Evolutionary conservation across 1,140 invertebrate species (phyloP), one percentile per base, ranked within the genome.

Genomic region (Zelostemma sp.): DNA sequence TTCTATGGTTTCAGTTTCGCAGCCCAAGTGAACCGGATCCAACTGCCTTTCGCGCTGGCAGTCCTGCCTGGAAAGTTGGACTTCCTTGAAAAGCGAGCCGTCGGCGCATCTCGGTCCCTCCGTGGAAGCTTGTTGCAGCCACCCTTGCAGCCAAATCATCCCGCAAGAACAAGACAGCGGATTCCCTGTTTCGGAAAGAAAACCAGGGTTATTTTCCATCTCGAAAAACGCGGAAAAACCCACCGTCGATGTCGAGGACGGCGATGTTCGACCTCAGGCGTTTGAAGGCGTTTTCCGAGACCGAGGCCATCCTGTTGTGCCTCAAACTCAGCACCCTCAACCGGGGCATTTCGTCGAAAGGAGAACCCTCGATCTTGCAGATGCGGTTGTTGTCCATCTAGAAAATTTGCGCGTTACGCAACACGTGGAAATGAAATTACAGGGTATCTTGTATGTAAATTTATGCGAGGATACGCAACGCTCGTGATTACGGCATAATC

Each of bases 241-340:
- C 65, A 94, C 93, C 93, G 83, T 95, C 93, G 55, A 96, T 90
- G 82, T 95, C 93, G 16, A 96, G 85, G 69, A 93, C 88, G 5
- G 93, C 93, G 49, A 95, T 92, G 58, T 93, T 95, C 40, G 90
- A 91, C 57, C 92, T 86, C 11, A 95, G 82, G 65, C 91, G 90
- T 54, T 90, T 88, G 68, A 95, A 93, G 0, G 90, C 90, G n/a
- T 84, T 85, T 78, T 95, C 93, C 1, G 90, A 87, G 43, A 95
- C 87, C 11, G 89, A 89, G 33, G 89, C 88, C 84, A 96, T 88
- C 68, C 89, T 89, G 82, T 96, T 96, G 74, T 93, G 91, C 51
- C 90, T 87, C 72, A 96, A 83, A 38, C 91, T 94, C 0, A 96
- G 86, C 4, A 95, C 90, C 57, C 93, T 89, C 3, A 96, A 80